phyloP scores from a whole-genome alignment of 2,797 vertebrate genomes.

The Hypotaenidia okinawae region DNA sequence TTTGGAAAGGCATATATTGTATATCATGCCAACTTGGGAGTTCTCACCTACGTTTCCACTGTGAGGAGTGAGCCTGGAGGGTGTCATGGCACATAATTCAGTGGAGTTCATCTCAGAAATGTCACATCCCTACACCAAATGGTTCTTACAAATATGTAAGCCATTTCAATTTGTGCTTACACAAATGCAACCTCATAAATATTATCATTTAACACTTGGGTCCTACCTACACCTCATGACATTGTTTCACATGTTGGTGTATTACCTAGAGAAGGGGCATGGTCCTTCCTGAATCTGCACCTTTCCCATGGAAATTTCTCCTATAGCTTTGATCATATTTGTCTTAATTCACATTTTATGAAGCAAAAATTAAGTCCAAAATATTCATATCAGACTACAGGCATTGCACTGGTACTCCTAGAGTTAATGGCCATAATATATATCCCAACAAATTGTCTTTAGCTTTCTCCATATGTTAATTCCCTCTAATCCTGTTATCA shows the following conservation, averaged over 20 bases:
- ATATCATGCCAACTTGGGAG: not conserved
- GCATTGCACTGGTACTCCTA: not conserved
- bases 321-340: not conserved
- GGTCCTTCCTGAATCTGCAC: not conserved
- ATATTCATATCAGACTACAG: not conserved
- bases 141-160: not conserved
- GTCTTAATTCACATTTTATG: not conserved
- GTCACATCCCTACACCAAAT: not conserved
- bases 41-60: not conserved
- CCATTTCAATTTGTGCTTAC: not conserved
- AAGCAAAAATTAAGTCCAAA: not conserved
- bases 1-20: not conserved
- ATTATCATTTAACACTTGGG: not conserved
- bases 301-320: not conserved
- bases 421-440: constrained; percentile 43
- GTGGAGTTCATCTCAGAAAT: not conserved
- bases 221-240: not conserved
- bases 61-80: not conserved
- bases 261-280: accelerated
- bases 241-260: not conserved
- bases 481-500: constrained; percentile 67
- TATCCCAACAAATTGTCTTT: constrained; percentile 23
- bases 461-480: constrained; percentile 59
- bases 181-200: not conserved
- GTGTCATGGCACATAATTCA: not conserved